phyloP scores from a whole-genome alignment of 1,140 invertebrate genomes.

The Saccostrea echinata region DNA sequence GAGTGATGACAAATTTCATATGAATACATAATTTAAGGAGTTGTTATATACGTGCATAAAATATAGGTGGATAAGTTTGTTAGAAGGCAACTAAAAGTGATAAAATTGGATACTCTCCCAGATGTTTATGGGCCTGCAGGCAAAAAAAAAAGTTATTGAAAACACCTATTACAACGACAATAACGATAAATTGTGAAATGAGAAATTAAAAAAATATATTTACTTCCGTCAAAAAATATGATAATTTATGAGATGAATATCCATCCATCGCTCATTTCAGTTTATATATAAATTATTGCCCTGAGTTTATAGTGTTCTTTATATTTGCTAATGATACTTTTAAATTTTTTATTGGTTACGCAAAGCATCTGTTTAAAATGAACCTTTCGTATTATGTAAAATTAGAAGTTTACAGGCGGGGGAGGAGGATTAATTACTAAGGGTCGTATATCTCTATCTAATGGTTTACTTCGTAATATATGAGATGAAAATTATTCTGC shows the following conservation, averaged over 20 bases:
- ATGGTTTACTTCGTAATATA: no score
- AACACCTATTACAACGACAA: not conserved
- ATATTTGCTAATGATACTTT: no score
- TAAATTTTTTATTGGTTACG: no score
- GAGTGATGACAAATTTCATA: slow-evolving; percentile 2
- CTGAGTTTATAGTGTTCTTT: not conserved
- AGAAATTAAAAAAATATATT: not conserved
- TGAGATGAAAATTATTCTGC: no score
- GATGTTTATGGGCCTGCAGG: not conserved
- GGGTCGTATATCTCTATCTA: no score
- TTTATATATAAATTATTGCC: not conserved
- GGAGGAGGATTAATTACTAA: no score
- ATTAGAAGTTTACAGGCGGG: no score
- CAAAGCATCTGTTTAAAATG: no score
- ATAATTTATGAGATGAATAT: not conserved
- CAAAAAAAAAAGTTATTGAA: not conserved
- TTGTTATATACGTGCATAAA: not conserved
- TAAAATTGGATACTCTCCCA: not conserved
- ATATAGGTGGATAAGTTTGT: not conserved
- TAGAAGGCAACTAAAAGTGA: not conserved
- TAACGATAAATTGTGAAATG: not conserved
- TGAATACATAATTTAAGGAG: slow-evolving; percentile 25
- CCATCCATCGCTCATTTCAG: not conserved
- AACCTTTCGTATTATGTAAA: no score
- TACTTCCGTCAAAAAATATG: not conserved